Percentiles rank a stretch among this genome's conserved stretches.
Conservation (phyloP, 2,888 invertebrate genomes). For the Dorcus hopei region DNA sequence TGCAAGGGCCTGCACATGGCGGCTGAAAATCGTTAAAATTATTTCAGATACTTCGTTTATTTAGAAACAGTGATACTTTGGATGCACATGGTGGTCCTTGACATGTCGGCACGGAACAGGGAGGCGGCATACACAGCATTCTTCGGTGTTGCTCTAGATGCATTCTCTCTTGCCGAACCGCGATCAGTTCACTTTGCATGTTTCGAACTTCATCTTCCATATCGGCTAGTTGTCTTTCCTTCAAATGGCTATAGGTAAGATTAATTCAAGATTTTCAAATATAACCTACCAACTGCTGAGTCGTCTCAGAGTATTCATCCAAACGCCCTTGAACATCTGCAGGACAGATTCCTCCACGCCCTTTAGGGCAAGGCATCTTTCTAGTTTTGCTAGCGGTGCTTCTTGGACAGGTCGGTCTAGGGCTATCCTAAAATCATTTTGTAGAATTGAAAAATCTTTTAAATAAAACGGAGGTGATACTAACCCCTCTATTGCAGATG, state of each 20-base stretch:
- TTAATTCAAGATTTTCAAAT: background rate
- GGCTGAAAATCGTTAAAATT: background rate
- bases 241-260: background rate
- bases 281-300: slow-evolving; percentile 44
- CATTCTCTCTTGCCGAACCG: slow-evolving; percentile 53
- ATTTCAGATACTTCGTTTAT: background rate
- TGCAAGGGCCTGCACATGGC: slow-evolving; percentile 37
- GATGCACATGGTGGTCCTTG: slow-evolving; percentile 17
- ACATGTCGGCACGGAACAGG: slow-evolving; percentile 26
- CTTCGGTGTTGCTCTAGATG: slow-evolving; percentile 50
- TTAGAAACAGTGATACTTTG: background rate
- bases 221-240: slow-evolving; percentile 60
- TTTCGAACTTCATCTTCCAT: slow-evolving; percentile 60
- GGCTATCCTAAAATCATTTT: slow-evolving; percentile 14
- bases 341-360: slow-evolving; percentile 44
- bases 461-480: background rate
- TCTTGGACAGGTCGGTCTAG: slow-evolving; percentile 1
- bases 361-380: slow-evolving; percentile 40
- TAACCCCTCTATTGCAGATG: slow-evolving; percentile 13
- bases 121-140: slow-evolving; percentile 31
- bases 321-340: slow-evolving; percentile 49
- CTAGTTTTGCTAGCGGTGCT: slow-evolving; percentile 13
- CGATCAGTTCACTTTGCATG: slow-evolving; percentile 53
- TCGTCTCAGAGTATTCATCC: slow-evolving; percentile 47
- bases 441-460: slow-evolving; percentile 1